Conservation (phyloP, 1,140 invertebrate species). For the Heliconius congener region DNA sequence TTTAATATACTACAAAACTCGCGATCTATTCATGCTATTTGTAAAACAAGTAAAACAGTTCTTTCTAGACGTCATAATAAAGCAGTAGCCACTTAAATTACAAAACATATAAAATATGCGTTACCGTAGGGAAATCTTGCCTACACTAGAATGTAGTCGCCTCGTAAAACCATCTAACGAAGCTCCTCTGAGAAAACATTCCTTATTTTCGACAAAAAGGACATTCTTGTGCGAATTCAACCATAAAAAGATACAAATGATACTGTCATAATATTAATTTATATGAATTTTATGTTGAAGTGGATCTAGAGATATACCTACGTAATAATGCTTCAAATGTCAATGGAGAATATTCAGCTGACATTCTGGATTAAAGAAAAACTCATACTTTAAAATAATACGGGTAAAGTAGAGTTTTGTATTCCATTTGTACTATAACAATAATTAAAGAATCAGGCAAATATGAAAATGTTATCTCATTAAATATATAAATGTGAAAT, state of each 20-base stretch:
- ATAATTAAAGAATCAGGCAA: too few species aligned
- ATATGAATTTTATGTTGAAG: background rate
- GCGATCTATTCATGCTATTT: background rate
- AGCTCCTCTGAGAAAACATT: constrained; percentile 50
- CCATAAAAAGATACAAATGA: constrained; percentile 18
- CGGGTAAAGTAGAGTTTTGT: background rate
- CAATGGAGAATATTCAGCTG: background rate
- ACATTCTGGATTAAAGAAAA: background rate
- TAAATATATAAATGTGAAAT: too few species aligned
- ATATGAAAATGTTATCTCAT: background rate
- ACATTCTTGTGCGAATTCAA: constrained; percentile 14
- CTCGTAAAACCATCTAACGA: constrained; percentile 67
- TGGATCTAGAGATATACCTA: background rate
- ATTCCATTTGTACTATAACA: too few species aligned
- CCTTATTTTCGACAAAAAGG: constrained; percentile 48
- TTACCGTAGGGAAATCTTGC: constrained; percentile 67
- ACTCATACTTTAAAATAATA: background rate
- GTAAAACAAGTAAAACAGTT: constrained; percentile 25
- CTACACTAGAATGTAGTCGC: constrained; percentile 55
- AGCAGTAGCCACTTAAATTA: constrained; percentile 65
- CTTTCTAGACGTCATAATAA: constrained; percentile 53
- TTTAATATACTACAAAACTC: background rate
- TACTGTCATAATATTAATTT: constrained; percentile 1
- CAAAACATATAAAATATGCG: constrained; percentile 67
- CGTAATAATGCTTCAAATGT: constrained; percentile 12